Base-by-base conservation (phyloP, 2,888 invertebrate genomes). In the Drosophila nr. fundita region DNA sequence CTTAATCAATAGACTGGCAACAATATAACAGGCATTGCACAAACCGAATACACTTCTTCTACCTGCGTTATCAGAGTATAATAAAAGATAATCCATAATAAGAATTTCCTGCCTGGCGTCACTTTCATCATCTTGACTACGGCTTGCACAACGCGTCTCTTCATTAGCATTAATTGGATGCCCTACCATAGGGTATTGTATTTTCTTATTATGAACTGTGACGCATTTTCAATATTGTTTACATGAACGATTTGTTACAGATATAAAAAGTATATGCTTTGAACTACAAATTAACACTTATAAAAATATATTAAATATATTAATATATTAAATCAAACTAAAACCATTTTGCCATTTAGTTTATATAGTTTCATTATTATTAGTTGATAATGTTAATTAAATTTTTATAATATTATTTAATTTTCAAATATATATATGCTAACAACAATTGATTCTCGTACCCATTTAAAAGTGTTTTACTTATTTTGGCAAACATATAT, bases 61-160 rank as follows among this genome's bases (percentile, higher is more conserved):
- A 15, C 15, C 45, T 45, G 15, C 21, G 2, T 8, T 45, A 45
- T 45, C 21, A 45, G 21, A 15, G 45, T 45, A 24, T 45, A 45
- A 21, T 27, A 27, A 18, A 29, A 57, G 38, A 54, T 45, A 32
- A 62, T 74, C 11, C 49, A 45, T 53, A 58, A 54, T 36, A 34
- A 27, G 38, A 61, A 67, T 49, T 54, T 32, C 66, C 66, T 32
- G 34, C 27, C 29, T 13, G 36, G 27, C 50, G 18, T 40, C 36
- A 27, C 11, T 36, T 18, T 54, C 18, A 36, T 54, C 24, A 24
- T 34, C 36, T 29, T 15, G n/a, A 24, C 29, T 55, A 38, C 13
- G n/a, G 42, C 21, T 21, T 42, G 42, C 42, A 21, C 42, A 42
- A 21, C 42, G 21, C 42, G 42, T 21, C 42, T 21, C n/a, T n/a